A percentile compares a stretch with the other conserved stretches of the same genome.
These are phyloP conservation scores for Sarcophaga peregrina DNA, from an alignment of 1,140 invertebrate genomes.

Conservation along the genomic window DNA sequence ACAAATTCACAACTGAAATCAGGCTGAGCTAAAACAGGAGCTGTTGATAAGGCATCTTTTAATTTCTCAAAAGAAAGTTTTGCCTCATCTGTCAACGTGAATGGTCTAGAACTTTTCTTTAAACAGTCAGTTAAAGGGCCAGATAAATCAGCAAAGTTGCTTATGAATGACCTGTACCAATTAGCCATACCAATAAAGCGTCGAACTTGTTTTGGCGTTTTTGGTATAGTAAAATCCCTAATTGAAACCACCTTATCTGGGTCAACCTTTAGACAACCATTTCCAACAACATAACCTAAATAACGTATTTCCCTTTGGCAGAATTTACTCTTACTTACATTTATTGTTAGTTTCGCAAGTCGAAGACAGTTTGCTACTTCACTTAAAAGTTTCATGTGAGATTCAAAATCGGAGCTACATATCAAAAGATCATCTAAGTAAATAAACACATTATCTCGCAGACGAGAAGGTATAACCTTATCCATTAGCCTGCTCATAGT, in stretches of 20 bases:
- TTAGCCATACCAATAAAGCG: conserved; percentile 66
- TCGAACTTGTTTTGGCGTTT: conserved; percentile 59
- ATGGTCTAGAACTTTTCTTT: background rate
- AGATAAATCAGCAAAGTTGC: conserved; percentile 55
- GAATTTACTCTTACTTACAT: conserved; percentile 45
- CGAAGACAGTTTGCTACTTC: conserved; percentile 47
- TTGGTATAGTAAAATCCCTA: conserved; percentile 40
- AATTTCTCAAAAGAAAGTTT: no score
- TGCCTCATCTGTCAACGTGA: no score
- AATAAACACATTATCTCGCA: conserved; percentile 34
- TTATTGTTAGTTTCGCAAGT: conserved; percentile 49
- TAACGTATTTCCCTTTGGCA: conserved; percentile 52
- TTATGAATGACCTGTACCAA: conserved; percentile 63
- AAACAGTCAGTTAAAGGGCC: conserved; percentile 51
- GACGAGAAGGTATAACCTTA: conserved; percentile 38
- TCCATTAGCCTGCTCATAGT: conserved; percentile 47
- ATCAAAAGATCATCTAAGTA: conserved; percentile 61
- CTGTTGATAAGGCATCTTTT: no score
- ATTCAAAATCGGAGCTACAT: conserved; percentile 56
- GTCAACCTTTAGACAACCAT: conserved; percentile 55
- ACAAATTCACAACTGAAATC: conserved; percentile 48
- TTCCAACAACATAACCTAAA: conserved; percentile 48
- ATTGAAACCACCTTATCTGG: conserved; percentile 49
- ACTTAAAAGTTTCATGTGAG: conserved; percentile 54
- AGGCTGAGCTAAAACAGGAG: no score